Conservation (phyloP, 2,888 invertebrate species). For the Thymelicus sylvestris region DNA sequence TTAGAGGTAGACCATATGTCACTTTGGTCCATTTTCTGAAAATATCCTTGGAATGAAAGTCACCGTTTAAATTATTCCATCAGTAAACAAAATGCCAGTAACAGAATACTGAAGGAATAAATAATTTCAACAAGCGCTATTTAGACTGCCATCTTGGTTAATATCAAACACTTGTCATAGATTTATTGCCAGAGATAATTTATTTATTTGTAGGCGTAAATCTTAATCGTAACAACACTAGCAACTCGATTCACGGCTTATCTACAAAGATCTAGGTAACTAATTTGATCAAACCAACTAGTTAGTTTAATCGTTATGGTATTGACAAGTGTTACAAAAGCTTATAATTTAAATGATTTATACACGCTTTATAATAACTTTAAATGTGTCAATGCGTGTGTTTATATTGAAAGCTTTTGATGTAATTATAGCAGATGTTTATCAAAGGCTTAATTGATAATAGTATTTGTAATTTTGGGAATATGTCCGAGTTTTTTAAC, state of each 20-base stretch:
- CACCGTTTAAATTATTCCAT: too few species aligned
- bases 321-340: constrained; percentile 1
- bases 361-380: neutral
- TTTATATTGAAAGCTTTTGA: too few species aligned
- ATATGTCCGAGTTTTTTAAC: too few species aligned
- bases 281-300: neutral
- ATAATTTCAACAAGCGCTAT: neutral
- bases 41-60: too few species aligned
- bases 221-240: constrained; percentile 9
- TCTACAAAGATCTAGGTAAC: constrained; percentile 1
- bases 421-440: too few species aligned
- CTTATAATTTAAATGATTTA: neutral
- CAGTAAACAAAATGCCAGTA: too few species aligned
- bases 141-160: constrained; percentile 6
- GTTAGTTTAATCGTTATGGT: neutral
- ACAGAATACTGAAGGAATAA: too few species aligned
- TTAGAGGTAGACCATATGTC: too few species aligned
- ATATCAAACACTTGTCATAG: constrained; percentile 15
- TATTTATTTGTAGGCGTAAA: constrained; percentile 21
- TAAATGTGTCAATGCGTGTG: too few species aligned
- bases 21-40: too few species aligned
- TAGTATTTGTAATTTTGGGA: too few species aligned
- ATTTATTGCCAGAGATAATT: constrained; percentile 19
- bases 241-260: constrained; percentile 3
- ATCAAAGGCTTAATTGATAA: too few species aligned